Evolutionary conservation across 2,113 vertebrate genomes (phyloP).

Genomic region (Seriola rivoliana): DNA sequence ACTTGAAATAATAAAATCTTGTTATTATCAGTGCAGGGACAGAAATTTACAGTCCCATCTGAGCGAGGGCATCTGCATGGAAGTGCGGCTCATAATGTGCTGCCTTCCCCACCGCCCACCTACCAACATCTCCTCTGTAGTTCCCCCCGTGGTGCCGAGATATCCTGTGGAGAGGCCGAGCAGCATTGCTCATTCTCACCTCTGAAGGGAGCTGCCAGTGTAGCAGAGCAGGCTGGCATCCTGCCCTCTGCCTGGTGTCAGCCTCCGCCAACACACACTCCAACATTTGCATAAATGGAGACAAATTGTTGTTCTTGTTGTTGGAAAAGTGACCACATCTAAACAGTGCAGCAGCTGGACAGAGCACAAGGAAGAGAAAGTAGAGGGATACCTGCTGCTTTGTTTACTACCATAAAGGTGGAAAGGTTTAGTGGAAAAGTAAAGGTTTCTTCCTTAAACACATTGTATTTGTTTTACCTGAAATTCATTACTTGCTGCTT

Average conservation of each 20-base stretch:
- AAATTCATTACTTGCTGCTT: constrained; percentile 2
- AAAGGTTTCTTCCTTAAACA: not conserved
- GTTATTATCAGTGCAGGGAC: constrained; percentile 16
- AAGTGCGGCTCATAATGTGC: constrained; percentile 56
- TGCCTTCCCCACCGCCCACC: constrained; percentile 69
- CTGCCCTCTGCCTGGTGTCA: constrained; percentile 61
- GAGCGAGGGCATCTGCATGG: constrained; percentile 53
- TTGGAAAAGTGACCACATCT: constrained; percentile 47
- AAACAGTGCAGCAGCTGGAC: constrained; percentile 23
- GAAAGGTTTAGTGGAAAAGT: constrained; percentile 6
- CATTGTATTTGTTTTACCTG: constrained; percentile 1
- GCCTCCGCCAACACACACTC: constrained; percentile 61
- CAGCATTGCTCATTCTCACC: constrained; percentile 77
- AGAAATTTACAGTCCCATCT: constrained; percentile 13
- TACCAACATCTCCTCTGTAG: constrained; percentile 55
- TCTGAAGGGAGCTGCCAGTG: constrained; percentile 71
- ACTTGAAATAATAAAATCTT: constrained; percentile 6
- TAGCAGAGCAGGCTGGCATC: constrained; percentile 49
- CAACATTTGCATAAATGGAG: constrained; percentile 68
- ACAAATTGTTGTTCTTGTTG: constrained; percentile 45
- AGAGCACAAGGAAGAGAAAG: not conserved
- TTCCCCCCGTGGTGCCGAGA: constrained; percentile 37
- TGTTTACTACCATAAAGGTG: constrained; percentile 11
- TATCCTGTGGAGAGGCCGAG: constrained; percentile 55
- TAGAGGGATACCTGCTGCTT: constrained; percentile 7